These are phyloP conservation scores for Origma solitaria DNA, from an alignment of 2,113 vertebrate species.

Conservation along the genomic window DNA sequence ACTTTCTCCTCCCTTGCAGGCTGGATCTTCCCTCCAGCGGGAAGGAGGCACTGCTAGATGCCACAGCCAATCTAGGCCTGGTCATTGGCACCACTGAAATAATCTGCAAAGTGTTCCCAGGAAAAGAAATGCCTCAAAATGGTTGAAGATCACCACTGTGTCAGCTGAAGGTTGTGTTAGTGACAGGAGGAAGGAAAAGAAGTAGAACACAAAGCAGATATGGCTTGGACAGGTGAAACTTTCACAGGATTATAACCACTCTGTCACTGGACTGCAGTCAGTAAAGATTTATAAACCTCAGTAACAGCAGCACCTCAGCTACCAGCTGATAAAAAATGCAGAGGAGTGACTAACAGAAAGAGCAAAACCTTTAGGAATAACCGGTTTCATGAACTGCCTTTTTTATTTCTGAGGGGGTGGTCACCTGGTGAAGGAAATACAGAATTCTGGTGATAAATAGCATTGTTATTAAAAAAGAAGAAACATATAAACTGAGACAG, in stretches of 20 bases:
- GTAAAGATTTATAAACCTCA: background rate
- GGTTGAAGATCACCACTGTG: rapidly evolving
- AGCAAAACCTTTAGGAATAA: background rate
- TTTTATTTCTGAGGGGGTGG: background rate
- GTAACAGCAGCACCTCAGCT: background rate
- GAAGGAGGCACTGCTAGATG: background rate
- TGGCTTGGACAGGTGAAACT: background rate
- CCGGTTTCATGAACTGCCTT: background rate
- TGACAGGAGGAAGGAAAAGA: background rate
- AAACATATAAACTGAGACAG: background rate
- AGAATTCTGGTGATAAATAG: background rate
- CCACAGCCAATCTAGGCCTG: no score
- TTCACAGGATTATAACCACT: background rate
- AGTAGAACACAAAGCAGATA: background rate
- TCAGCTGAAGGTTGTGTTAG: background rate
- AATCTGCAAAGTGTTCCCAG: background rate
- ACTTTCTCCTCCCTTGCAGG: background rate
- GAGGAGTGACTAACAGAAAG: background rate
- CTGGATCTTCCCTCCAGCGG: rapidly evolving
- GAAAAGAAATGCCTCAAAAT: background rate
- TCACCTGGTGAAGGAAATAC: background rate
- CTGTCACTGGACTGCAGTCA: background rate
- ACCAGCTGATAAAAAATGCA: background rate
- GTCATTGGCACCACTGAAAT: background rate
- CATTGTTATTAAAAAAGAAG: background rate